Percentiles rank a stretch among this genome's conserved stretches.
These are phyloP conservation scores for Oryzias woworae DNA, from an alignment of 2,113 vertebrate genomes.

Conservation along the genomic window DNA sequence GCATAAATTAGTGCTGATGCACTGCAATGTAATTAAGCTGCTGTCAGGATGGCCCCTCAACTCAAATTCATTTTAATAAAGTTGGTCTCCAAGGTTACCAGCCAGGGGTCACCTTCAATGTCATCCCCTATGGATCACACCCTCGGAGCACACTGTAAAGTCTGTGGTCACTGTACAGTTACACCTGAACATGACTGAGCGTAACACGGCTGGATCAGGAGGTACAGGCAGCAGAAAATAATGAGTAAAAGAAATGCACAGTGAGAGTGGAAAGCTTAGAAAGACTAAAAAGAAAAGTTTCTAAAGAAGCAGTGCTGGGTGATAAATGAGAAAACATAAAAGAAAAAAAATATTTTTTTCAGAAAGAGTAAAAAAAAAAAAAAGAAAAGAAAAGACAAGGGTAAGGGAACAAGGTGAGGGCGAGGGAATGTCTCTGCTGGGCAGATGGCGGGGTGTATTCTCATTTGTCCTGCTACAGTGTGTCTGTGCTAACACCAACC, in stretches of 20 bases:
- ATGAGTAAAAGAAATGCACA: conserved; percentile 4
- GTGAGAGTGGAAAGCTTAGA: conserved; percentile 11
- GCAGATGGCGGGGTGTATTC: conserved; percentile 75
- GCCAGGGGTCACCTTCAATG: conserved; percentile 95
- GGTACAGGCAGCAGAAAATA: conserved; percentile 8
- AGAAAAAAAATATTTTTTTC: conserved; percentile 31
- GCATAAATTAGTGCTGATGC: conserved; percentile 99
- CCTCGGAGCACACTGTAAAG: conserved; percentile 43
- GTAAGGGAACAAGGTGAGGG: conserved; percentile 68
- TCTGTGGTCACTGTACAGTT: conserved; percentile 48
- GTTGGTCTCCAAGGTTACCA: conserved; percentile 96
- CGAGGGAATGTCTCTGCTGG: conserved; percentile 65
- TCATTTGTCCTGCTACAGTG: conserved; percentile 75
- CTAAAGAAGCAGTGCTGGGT: conserved; percentile 8
- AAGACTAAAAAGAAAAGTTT: neutral
- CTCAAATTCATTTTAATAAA: conserved; percentile 99
- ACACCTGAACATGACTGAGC: conserved; percentile 61
- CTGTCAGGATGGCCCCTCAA: conserved; percentile 95
- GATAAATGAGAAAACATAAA: conserved; percentile 5
- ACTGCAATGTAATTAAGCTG: conserved; percentile 99
- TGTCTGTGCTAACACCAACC: conserved; percentile 70
- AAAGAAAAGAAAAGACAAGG: conserved; percentile 42
- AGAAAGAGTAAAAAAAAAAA: conserved; percentile 26
- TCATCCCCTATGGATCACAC: conserved; percentile 85
- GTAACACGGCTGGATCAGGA: conserved; percentile 18